These are phyloP conservation scores for Akabosia matsudoensis DNA, from an alignment of 1,140 invertebrate species.

Conservation along the genomic window DNA sequence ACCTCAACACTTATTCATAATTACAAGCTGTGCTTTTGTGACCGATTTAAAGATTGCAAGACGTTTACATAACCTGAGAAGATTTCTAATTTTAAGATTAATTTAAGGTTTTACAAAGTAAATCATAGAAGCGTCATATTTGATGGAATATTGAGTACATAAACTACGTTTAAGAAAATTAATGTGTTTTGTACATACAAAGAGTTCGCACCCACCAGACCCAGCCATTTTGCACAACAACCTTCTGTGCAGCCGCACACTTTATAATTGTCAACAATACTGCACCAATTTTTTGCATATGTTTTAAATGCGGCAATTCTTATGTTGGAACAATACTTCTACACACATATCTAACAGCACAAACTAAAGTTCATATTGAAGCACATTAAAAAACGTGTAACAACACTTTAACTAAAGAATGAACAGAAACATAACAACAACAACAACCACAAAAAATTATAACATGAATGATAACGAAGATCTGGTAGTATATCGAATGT, in stretches of 20 bases:
- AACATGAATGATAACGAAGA: background rate
- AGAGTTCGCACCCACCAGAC: background rate
- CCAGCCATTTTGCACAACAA: background rate
- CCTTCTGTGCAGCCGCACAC: background rate
- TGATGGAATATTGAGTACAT: background rate
- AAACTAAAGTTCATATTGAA: too few species aligned
- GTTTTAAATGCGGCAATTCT: background rate
- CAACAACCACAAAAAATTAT: background rate
- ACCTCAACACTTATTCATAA: too few species aligned
- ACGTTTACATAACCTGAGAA: too few species aligned
- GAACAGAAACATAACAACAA: background rate
- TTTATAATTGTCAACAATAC: background rate
- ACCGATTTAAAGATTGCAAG: too few species aligned
- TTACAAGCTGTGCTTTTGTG: too few species aligned
- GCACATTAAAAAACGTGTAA: background rate
- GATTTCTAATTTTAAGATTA: too few species aligned
- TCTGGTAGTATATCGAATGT: background rate
- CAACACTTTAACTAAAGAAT: background rate
- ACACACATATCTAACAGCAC: too few species aligned
- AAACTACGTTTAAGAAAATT: background rate
- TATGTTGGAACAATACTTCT: too few species aligned
- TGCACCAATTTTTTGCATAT: background rate
- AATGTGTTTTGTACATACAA: background rate
- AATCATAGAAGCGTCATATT: too few species aligned
- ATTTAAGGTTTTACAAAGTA: too few species aligned